phyloP scores from a whole-genome alignment of 2,797 vertebrate species.

The Pagetopsis macropterus region DNA sequence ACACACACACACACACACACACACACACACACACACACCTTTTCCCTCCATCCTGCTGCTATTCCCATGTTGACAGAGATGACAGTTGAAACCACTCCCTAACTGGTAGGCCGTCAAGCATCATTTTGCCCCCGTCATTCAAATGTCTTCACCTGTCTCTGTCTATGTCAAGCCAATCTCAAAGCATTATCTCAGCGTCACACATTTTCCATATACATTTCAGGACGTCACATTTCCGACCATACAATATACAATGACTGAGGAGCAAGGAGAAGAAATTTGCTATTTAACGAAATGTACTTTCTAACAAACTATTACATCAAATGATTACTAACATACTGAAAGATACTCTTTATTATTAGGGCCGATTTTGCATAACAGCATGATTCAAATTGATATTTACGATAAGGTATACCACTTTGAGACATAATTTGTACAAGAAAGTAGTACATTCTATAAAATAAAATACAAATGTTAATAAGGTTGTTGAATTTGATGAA shows the following conservation, averaged over 20 bases:
- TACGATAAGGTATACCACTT: background rate
- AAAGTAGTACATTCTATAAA: background rate
- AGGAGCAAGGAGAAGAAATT: conserved; percentile 8
- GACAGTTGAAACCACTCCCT: conserved; percentile 77
- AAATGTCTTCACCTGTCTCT: conserved; percentile 71
- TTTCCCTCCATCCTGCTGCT: conserved; percentile 48
- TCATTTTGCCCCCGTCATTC: conserved; percentile 78
- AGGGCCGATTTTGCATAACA: background rate
- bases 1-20: background rate
- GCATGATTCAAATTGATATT: background rate
- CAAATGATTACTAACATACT: background rate
- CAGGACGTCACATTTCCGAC: conserved; percentile 26
- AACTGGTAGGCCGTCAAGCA: conserved; percentile 74
- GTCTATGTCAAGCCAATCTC: conserved; percentile 62
- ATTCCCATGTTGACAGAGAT: conserved; percentile 73
- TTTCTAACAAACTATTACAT: conserved; percentile 6
- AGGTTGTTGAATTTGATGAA: background rate
- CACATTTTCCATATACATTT: conserved; percentile 61
- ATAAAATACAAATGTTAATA: background rate
- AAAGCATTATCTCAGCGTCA: conserved; percentile 67
- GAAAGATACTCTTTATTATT: background rate
- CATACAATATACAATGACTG: conserved; percentile 13
- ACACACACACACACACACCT: background rate
- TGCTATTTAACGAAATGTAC: background rate
- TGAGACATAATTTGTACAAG: background rate